Base-by-base conservation (phyloP, 2,888 invertebrate species). In the Dendrolimus houi region DNA sequence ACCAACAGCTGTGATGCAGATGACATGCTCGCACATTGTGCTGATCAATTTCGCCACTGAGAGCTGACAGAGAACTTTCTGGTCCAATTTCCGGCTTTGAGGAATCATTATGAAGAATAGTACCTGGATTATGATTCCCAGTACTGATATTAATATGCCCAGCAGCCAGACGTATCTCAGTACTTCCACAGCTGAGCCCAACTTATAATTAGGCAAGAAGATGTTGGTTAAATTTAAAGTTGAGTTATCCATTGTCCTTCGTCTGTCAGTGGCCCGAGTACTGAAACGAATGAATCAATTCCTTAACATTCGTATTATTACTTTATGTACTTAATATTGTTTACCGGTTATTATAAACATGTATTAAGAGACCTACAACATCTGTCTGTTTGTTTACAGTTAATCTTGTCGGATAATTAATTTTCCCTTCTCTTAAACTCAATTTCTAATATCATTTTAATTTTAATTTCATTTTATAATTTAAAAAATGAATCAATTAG, bases 11-110 rank as follows among this genome's bases (percentile, higher is more conserved):
- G 9, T 3, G 52, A 17, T 41, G 41, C 9, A 52, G 14, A 80
- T 60, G 2, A 69, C 17, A 41, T 63, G 76, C 61, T 87, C 87
- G 1, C 69, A 52, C 0, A 75, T 52, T 0, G 76, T 72, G 63
- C 81, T 77, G n/a, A 76, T 9, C 6, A 78, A 61, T 59, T 84
- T 75, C 1, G 84, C 76, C 1, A 75, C 54, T 0, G 81, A 75
- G 62, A 87, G 65, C 54, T 85, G 80, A 1, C 70, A 67, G 1
- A 87, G 63, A 1, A 84, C 72, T 58, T 79, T 77, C 58, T 82
- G 81, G 58, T 85, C 85, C 13, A 74, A 65, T 60, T 81, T 82
- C 12, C 84, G 73, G 59, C 75, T 71, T 42, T 68, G 68, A 1
- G 78, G 77, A 40, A 72, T 57, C 0, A 74, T 41, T 7, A 67